These are phyloP conservation scores for Drosophila anceps DNA, from an alignment of 2,888 invertebrate genomes.

Conservation along the genomic window DNA sequence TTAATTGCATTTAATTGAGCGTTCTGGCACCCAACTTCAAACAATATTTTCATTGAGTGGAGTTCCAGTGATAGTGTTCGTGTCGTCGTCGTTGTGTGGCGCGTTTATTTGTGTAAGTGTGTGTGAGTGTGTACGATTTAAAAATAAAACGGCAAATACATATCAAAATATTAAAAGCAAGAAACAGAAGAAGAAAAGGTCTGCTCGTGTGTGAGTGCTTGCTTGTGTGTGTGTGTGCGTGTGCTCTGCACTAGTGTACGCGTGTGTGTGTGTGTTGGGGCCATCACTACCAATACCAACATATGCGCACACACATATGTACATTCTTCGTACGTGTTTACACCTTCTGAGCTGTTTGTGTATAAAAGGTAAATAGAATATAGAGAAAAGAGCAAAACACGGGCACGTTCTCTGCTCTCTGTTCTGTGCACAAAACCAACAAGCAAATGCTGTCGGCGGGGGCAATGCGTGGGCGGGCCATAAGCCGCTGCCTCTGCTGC, in stretches of 20 bases:
- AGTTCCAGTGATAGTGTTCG: constrained; percentile 33
- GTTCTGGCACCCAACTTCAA: neutral
- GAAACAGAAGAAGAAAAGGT: constrained; percentile 48
- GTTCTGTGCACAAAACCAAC: constrained; percentile 44
- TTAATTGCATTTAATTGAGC: constrained; percentile 17
- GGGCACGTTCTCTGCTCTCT: constrained; percentile 42
- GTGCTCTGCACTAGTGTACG: constrained; percentile 29
- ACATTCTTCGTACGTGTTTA: constrained; percentile 56
- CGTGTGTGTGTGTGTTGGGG: constrained; percentile 34
- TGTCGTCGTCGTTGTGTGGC: constrained; percentile 22
- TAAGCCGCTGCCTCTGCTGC: constrained; percentile 10
- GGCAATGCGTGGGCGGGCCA: constrained; percentile 49
- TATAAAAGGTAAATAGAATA: constrained; percentile 74
- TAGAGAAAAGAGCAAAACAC: constrained; percentile 59
- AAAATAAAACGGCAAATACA: constrained; percentile 80
- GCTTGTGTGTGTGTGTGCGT: constrained; percentile 3
- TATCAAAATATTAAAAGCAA: constrained; percentile 72
- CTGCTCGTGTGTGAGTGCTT: constrained; percentile 22
- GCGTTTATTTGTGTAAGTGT: constrained; percentile 30
- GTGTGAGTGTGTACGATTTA: constrained; percentile 66
- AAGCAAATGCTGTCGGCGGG: constrained; percentile 40
- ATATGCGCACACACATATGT: constrained; percentile 38
- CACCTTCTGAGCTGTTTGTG: constrained; percentile 67
- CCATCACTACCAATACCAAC: constrained; percentile 43
- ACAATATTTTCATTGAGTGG: constrained; percentile 9